Base-by-base conservation (phyloP, 2,113 vertebrate genomes). In the Sarotherodon lohbergeri region DNA sequence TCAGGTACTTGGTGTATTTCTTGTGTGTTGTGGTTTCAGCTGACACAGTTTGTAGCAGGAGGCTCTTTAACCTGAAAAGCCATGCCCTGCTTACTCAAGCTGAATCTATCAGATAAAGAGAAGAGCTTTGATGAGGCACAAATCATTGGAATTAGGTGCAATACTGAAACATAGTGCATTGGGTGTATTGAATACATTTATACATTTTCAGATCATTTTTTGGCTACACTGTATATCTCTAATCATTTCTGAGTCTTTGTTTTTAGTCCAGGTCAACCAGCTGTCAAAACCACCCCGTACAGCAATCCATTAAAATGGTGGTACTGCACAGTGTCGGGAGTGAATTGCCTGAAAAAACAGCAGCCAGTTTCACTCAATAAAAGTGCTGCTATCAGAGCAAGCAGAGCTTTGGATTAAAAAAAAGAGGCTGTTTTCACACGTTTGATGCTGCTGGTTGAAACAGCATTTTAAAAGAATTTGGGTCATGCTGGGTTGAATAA, bases 401-500 rank as follows among this genome's bases (percentile, higher is more conserved):
- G 71, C 71, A 78, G 43, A 78, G 71, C 71, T 78, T 50, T 78
- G 3, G 6, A 78, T 29, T 2, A 0, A 50, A 78, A 32, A 46
- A 48, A 73, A 36, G 41, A 36, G 41, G 1, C 27, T 50, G 16
- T 78, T 50, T 76, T 78, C 71, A 50, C 71, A 50, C 16, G 1
- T 32, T 32, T 78, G 46, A 78, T n/a, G 71, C 43, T 1, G 71
- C 71, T 50, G 24, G 71, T 50, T 78, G 46, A 32, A 78, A 48
- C 71, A 50, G 43, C 46, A 78, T 78, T 78, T 76, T 78, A 73
- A 78, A 78, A 78, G 71, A 78, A 78, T 78, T 50, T 78, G 71
- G 71, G 46, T 78, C 71, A 78, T 12, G 71, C 27, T 32, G 43
- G 27, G 17, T 32, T 13, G 46, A 78, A n/a, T 50, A 29, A 48